Conservation (phyloP, 2,113 vertebrate species). For the Orientallactaga bullata region DNA sequence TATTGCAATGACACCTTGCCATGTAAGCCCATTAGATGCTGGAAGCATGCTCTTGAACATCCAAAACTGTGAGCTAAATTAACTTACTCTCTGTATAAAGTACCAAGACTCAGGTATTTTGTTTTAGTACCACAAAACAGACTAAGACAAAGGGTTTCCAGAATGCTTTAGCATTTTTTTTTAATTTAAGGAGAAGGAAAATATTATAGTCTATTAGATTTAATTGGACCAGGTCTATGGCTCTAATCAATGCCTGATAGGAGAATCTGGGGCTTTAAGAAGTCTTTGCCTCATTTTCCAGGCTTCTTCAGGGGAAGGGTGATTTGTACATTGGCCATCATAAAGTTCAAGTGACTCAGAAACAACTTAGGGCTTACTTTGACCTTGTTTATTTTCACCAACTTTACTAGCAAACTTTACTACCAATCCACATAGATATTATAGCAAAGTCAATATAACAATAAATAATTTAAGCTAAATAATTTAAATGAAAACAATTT, state of each 20-base stretch:
- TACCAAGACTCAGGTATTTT: neutral
- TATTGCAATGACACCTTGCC: neutral
- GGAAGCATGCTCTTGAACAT: neutral
- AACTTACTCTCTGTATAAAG: neutral
- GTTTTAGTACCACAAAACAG: neutral
- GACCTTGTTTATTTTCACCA: slow-evolving; percentile 39
- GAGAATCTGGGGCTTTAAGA: neutral
- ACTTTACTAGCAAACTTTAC: slow-evolving; percentile 76
- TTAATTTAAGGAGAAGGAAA: slow-evolving; percentile 45
- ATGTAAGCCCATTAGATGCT: too few species aligned
- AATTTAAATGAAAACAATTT: slow-evolving; percentile 70
- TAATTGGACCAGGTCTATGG: slow-evolving; percentile 19
- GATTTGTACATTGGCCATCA: neutral
- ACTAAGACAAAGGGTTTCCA: slow-evolving; percentile 2
- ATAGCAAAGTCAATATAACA: slow-evolving; percentile 56
- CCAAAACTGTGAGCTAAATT: neutral
- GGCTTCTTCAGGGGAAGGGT: neutral
- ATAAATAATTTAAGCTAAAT: slow-evolving; percentile 86
- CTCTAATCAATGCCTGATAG: neutral
- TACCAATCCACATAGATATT: slow-evolving; percentile 39
- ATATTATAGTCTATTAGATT: neutral
- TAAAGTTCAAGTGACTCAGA: slow-evolving; percentile 23
- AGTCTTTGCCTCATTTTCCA: neutral
- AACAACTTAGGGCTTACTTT: neutral
- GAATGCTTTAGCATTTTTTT: slow-evolving; percentile 1